Evolutionary conservation across 2,888 invertebrate genomes (phyloP), one percentile per base, ranked within the genome.

Genomic region (Calliscelio sp.): DNA sequence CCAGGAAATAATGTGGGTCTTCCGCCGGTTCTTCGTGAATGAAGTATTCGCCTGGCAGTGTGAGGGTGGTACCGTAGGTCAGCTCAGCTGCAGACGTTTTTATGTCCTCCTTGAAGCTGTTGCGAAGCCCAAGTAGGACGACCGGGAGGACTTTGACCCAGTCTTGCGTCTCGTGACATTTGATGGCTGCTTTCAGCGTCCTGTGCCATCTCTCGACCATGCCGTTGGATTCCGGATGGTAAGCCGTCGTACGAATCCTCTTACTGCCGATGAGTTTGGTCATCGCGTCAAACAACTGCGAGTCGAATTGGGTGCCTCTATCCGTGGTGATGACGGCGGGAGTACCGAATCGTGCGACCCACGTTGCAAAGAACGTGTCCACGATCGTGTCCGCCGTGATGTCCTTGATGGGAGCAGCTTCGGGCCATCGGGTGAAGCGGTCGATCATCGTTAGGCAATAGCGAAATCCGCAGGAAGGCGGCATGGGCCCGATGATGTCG

Each of bases 401-500:
- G 65, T n/a, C n/a, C n/a, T n/a, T n/a, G n/a, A n/a, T n/a, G 0
- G 92, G 91, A n/a, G 87, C 65, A 0, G 89, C 91, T 81, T 91
- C 90, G 0, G 88, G 87, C 89, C 89, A 91, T 8, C 87, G 59
- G 7, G 89, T 84, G 38, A 89, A 90, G 16, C 91, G 32, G 71
- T 93, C 91, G 10, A 91, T 78, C 32, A 73, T 70, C 1, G 88
- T 81, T 0, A 81, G 68, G 14, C 46, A 35, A n/a, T 81, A 81
- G 4, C 22, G n/a, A 66, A 79, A 90, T 8, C 89, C 91, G 7
- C 84, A 24, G 0, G 88, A 87, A 1, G 71, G 22, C 24, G 90
- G 90, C n/a, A 92, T 71, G 0, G 91, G 90, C 20, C 90, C 91
- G 0, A 92, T 86, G 5, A 93, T 77, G 79, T 92, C 92, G 6